phyloP scores from a whole-genome alignment of 2,113 vertebrate genomes.

The Pygoscelis adeliae region DNA sequence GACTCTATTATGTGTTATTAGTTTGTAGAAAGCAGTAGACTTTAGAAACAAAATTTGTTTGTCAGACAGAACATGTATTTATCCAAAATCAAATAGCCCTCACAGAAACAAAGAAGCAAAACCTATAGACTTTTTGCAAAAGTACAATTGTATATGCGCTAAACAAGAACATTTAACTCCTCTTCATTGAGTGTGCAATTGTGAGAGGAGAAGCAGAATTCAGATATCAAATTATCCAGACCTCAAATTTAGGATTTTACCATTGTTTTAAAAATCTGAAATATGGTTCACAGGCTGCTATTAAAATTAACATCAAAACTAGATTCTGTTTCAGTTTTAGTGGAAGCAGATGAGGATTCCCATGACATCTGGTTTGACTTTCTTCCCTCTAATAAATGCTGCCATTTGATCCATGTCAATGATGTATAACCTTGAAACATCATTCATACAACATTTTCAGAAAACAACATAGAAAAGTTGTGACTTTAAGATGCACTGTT shows the following conservation, averaged over 20 bases:
- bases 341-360: conserved; percentile 49
- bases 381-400: conserved; percentile 22
- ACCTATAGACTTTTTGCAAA: not conserved
- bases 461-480: not conserved
- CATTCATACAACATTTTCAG: not conserved
- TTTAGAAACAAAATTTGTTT: not conserved
- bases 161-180: not conserved
- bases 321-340: conserved; percentile 45
- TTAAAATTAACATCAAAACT: conserved; percentile 35
- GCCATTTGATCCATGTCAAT: conserved; percentile 10
- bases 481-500: not conserved
- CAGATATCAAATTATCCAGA: not conserved
- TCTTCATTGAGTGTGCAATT: not conserved
- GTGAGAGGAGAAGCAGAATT: not conserved
- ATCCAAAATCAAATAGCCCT: not conserved
- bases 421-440: not conserved
- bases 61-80: not conserved
- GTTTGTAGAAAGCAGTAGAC: not conserved
- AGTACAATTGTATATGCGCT: not conserved
- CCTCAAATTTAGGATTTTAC: not conserved
- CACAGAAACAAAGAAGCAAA: not conserved
- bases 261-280: not conserved
- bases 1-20: not conserved
- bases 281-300: not conserved
- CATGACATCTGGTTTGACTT: conserved; percentile 56